Evolutionary conservation across 37 sponge, comb jelly and placozoan species (phyloP), one percentile per base, ranked within the genome.

Genomic region (Lycopodina hypogea): DNA sequence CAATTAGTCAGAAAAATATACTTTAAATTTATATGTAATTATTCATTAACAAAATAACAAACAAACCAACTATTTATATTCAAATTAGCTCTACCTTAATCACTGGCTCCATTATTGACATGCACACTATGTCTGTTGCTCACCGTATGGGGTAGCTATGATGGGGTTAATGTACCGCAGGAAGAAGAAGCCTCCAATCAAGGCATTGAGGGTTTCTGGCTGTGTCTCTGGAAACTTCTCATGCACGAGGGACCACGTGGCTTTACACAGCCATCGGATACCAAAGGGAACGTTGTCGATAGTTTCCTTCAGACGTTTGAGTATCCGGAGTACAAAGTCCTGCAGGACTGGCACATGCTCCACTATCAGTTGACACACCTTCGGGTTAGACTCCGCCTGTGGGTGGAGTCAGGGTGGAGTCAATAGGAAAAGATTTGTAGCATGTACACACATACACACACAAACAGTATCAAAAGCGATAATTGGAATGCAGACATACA

Each of bases 251-350:
- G 69, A 56, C 42, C 72, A 45, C 11, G 90, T 95, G 22, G 96
- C 90, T 56, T 93, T 92, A 72, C 96, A 95, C 21, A 95, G 90
- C 93, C 93, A 95, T 4, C 96, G 77, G 30, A 95, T 95, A 34
- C 96, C 96, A 62, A 82, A 95, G 28, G 96, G 96, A 14, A 95
- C 93, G 3, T 71, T 69, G 29, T 82, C 51, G 22, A 93, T 69
- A 7, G 85, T 85, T 30, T 75, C 84, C 62, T 80, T 78, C 51
- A 91, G 59, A 32, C 61, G 69, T 26, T 79, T 56, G 24, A 91
- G 75, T 11, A 91, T 87, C 22, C 29, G 32, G 29, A 91, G 55
- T 8, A 87, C 83, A 39, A 78, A 81, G 18, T 87, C 70, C 70
- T 87, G 77, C 18, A 91, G 69, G 19, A 79, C 52, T 56, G 84